A percentile compares a stretch with the other conserved stretches of the same genome.
Conservation (phyloP, 2,888 invertebrate genomes). For the Charanyca ferruginea region DNA sequence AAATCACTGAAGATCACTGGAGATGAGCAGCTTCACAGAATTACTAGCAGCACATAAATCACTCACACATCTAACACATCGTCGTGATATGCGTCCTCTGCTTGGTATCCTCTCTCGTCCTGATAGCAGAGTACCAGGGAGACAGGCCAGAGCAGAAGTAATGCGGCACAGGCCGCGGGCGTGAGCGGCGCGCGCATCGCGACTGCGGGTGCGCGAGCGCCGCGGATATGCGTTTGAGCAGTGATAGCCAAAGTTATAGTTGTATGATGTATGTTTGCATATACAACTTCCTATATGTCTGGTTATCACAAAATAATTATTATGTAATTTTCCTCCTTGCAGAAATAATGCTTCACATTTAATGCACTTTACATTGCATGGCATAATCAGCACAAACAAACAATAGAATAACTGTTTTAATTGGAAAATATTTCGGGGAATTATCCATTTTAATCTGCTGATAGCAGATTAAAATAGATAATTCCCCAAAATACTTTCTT, state of each 20-base stretch:
- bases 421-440: not conserved
- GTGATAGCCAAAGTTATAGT: constrained; percentile 79
- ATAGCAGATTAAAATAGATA: too few relatives aligned
- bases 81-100: constrained; percentile 83
- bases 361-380: constrained; percentile 5
- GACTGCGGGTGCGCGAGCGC: constrained; percentile 80
- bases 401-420: not conserved
- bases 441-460: not conserved
- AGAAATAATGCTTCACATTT: not conserved
- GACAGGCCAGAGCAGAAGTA: constrained; percentile 78
- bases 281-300: constrained; percentile 48
- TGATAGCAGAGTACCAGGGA: constrained; percentile 81
- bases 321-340: constrained; percentile 49
- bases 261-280: constrained; percentile 55
- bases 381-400: not conserved
- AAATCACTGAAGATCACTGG: constrained; percentile 59
- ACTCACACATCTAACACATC: constrained; percentile 88
- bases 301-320: constrained; percentile 43
- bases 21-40: constrained; percentile 54
- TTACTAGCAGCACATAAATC: constrained; percentile 64
- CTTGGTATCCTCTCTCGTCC: constrained; percentile 82
- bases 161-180: constrained; percentile 77
- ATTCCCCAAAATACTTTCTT: too few relatives aligned
- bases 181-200: constrained; percentile 87
- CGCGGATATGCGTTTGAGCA: constrained; percentile 83